A percentile compares a stretch with the other conserved stretches of the same genome.
Evolutionary conservation across 2,888 invertebrate species (phyloP).

Genomic region (Byasa hedistus): DNA sequence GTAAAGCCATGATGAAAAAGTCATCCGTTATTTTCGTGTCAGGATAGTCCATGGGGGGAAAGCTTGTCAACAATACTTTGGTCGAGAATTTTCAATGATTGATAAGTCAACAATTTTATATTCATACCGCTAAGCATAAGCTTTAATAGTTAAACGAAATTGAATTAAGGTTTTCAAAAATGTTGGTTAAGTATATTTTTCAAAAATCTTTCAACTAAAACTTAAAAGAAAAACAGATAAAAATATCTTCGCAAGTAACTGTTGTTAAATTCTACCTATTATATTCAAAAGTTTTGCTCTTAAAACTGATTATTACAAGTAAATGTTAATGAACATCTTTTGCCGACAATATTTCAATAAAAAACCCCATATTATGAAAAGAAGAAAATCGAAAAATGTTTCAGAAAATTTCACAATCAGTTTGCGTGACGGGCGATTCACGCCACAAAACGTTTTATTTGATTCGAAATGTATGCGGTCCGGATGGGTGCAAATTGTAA

Average conservation of each 20-base stretch:
- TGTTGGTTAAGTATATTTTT: too few species aligned
- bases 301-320: too few species aligned
- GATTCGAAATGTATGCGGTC: conserved; percentile 43
- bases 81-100: background rate
- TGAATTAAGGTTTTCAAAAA: too few species aligned
- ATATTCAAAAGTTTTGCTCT: too few species aligned
- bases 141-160: background rate
- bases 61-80: background rate
- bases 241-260: too few species aligned
- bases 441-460: conserved; percentile 47
- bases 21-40: background rate
- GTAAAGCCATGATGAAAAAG: conserved; percentile 1
- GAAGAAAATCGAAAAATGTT: conserved; percentile 28
- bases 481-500: conserved; percentile 44
- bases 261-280: too few species aligned
- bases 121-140: background rate
- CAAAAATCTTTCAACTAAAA: too few species aligned
- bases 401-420: conserved; percentile 39
- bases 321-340: too few species aligned
- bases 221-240: too few species aligned
- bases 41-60: background rate
- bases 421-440: conserved; percentile 44
- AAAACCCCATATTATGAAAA: conserved; percentile 2
- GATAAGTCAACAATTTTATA: background rate
- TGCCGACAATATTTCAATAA: background rate